Conservation (phyloP, 2,797 vertebrate species). For the Chelonia mydas region DNA sequence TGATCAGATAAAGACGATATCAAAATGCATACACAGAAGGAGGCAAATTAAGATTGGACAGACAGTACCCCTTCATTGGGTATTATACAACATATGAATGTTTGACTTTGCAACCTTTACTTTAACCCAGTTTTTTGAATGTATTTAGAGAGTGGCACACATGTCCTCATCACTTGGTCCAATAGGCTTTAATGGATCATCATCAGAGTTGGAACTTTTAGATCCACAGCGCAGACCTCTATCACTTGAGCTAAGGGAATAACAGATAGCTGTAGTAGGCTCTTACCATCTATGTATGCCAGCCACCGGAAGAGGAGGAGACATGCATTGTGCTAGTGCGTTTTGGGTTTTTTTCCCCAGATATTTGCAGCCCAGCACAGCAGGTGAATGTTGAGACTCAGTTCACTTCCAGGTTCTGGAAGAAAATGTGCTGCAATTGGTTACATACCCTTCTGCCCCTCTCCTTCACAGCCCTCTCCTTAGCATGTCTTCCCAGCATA, state of each 20-base stretch:
- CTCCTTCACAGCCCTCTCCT: neutral
- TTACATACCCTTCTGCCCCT: neutral
- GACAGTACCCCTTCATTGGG: too few relatives aligned
- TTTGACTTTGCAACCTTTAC: too few relatives aligned
- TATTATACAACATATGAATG: too few relatives aligned
- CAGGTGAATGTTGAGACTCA: neutral
- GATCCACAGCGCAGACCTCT: neutral
- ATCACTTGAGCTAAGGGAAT: neutral
- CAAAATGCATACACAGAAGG: too few relatives aligned
- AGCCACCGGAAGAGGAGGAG: neutral
- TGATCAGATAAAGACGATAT: too few relatives aligned
- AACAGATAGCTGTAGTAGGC: neutral
- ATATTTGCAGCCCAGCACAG: neutral
- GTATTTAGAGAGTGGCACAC: too few relatives aligned
- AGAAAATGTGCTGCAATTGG: neutral
- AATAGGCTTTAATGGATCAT: neutral
- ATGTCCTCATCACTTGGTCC: too few relatives aligned
- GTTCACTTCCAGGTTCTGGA: neutral
- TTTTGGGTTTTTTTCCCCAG: neutral
- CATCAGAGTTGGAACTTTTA: neutral
- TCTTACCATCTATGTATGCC: neutral
- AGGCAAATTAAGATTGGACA: too few relatives aligned
- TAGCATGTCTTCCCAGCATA: neutral
- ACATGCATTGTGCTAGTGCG: neutral
- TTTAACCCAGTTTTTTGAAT: too few relatives aligned